Evolutionary conservation across 2,797 vertebrate species (phyloP).

Genomic region (Rallus crepitans): DNA sequence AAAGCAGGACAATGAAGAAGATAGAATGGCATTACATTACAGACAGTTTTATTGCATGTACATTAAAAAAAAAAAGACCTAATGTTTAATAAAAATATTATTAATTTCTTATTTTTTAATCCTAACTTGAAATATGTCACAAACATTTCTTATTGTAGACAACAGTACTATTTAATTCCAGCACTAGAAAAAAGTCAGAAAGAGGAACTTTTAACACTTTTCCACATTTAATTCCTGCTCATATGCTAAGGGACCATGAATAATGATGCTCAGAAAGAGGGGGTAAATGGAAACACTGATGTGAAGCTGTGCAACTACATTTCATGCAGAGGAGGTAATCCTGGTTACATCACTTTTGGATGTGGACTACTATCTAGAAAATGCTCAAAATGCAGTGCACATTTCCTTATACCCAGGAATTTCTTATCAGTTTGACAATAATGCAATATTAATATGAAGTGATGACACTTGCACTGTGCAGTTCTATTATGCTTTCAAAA

Average conservation of each 20-base stretch:
- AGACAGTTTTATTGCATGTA: not conserved
- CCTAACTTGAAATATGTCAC: not conserved
- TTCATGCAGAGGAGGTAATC: not conserved
- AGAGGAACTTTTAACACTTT: not conserved
- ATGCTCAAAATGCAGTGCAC: conserved; percentile 55
- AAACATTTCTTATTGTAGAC: not conserved
- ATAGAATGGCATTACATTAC: not conserved
- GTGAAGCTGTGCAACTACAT: not conserved
- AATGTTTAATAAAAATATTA: not conserved
- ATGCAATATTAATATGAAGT: conserved; percentile 68
- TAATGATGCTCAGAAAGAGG: not conserved
- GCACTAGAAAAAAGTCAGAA: not conserved
- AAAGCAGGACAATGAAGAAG: not conserved
- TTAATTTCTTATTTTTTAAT: not conserved
- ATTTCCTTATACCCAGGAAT: conserved; percentile 56
- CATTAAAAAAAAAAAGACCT: not conserved
- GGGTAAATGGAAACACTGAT: not conserved
- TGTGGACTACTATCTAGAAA: not conserved
- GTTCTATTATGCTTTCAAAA: conserved; percentile 42
- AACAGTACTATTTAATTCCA: not conserved
- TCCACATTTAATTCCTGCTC: not conserved
- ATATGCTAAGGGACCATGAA: not conserved
- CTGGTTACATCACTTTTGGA: not conserved
- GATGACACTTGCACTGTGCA: conserved; percentile 34
- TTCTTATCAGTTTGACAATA: conserved; percentile 68